Percentiles rank a stretch among this genome's conserved stretches.
Evolutionary conservation across 2,797 vertebrate genomes (phyloP).

Genomic region (Epinephelus malabaricus): DNA sequence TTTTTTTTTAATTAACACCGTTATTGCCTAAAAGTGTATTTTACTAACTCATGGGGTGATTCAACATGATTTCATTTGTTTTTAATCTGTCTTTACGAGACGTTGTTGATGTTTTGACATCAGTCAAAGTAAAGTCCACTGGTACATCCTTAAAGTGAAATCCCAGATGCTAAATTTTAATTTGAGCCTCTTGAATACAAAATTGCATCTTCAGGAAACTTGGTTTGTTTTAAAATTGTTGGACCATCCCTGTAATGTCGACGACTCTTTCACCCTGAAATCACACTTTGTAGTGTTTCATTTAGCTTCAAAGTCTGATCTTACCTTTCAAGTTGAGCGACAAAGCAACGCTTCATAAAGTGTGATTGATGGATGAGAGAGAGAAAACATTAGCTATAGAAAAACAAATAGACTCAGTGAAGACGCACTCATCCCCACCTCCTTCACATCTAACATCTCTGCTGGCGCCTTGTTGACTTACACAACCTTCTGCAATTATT

Average conservation of each 20-base stretch:
- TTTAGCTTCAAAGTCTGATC: neutral
- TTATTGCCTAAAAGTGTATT: neutral
- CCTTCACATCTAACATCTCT: constrained; percentile 1
- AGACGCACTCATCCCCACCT: neutral
- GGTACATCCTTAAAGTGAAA: neutral
- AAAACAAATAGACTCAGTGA: neutral
- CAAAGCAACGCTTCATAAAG: neutral
- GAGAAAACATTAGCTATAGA: neutral
- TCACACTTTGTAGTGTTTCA: neutral
- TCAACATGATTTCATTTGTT: neutral
- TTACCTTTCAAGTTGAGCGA: neutral
- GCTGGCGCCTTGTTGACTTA: neutral
- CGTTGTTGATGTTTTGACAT: neutral
- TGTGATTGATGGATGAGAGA: constrained; percentile 4
- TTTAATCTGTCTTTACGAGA: neutral
- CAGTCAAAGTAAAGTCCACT: neutral
- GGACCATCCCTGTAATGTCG: neutral
- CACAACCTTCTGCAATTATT: neutral
- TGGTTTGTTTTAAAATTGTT: neutral
- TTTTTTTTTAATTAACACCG: neutral
- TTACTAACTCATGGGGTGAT: neutral
- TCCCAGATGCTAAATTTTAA: neutral
- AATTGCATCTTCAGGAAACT: neutral
- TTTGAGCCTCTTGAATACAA: neutral
- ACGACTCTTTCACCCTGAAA: neutral